A percentile compares a stretch with the other conserved stretches of the same genome.
Conservation (phyloP, 1,140 invertebrate genomes). For the Drosophila albomicans region DNA sequence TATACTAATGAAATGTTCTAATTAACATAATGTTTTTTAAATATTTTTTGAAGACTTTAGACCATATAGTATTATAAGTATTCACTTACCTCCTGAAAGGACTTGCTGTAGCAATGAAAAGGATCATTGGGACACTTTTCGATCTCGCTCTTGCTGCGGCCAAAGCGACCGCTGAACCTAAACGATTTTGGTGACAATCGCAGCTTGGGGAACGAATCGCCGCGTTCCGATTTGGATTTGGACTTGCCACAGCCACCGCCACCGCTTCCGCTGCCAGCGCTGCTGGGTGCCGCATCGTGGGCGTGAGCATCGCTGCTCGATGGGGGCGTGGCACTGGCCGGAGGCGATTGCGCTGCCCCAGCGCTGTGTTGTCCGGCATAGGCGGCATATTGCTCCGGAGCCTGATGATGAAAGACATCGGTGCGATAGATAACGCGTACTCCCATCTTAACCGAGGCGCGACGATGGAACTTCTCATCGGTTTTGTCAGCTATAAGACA, state of each 20-base stretch:
- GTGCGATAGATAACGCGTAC: constrained; percentile 82
- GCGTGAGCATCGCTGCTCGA: constrained; percentile 16
- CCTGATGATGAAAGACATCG: constrained; percentile 71
- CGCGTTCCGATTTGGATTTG: constrained; percentile 79
- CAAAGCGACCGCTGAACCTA: constrained; percentile 81
- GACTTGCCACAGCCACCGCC: constrained; percentile 20
- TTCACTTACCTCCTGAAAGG: constrained; percentile 80
- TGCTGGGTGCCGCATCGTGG: constrained; percentile 15
- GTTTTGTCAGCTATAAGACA: constrained; percentile 73
- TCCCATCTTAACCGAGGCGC: constrained; percentile 81
- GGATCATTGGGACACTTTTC: constrained; percentile 78
- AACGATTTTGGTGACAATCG: constrained; percentile 80
- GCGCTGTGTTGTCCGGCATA: constrained; percentile 57
- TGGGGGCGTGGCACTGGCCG: constrained; percentile 59
- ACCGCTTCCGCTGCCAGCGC: background rate
- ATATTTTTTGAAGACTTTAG: no score
- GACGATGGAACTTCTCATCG: constrained; percentile 81
- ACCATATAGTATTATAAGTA: no score
- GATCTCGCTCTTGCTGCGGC: constrained; percentile 81
- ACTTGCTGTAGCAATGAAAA: constrained; percentile 82
- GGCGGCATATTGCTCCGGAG: constrained; percentile 71
- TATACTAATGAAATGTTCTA: no score
- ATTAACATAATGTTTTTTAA: no score
- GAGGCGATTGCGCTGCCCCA: constrained; percentile 53
- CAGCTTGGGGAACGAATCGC: constrained; percentile 79